phyloP scores from a whole-genome alignment of 2,113 vertebrate genomes.

The Chloebia gouldiae region DNA sequence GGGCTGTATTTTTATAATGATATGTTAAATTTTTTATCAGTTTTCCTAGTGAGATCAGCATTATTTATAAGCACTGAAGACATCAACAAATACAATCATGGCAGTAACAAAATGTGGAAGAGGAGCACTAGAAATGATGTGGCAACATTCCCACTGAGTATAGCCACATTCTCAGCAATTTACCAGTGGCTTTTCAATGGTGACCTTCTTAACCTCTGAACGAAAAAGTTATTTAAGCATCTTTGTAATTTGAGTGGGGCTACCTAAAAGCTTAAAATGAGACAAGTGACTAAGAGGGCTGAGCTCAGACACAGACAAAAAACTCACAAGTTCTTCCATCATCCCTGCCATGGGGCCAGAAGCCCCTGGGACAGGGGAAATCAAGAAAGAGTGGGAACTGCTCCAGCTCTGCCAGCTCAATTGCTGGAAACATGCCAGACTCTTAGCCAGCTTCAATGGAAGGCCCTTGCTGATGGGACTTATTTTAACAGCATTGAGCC shows the following conservation, averaged over 20 bases:
- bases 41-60: constrained; percentile 33
- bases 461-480: background rate
- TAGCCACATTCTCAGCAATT: background rate
- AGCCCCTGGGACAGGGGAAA: background rate
- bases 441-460: background rate
- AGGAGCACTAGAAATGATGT: background rate
- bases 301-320: background rate
- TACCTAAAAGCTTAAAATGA: background rate
- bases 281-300: background rate
- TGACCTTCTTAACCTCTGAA: background rate
- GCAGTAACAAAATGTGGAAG: background rate
- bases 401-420: background rate
- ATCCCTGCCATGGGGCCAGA: background rate
- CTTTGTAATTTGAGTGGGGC: background rate
- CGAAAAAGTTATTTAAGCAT: background rate
- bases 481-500: background rate
- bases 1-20: background rate
- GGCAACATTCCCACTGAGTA: background rate
- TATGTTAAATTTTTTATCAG: constrained; percentile 44
- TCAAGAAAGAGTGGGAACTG: background rate
- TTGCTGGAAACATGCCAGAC: background rate
- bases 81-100: constrained; percentile 15
- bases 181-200: background rate
- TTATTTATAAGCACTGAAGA: constrained; percentile 36
- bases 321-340: background rate